Conservation (phyloP, 35 echinoderm and acorn worm species). For the Hemicentrotus pulcherrimus region DNA sequence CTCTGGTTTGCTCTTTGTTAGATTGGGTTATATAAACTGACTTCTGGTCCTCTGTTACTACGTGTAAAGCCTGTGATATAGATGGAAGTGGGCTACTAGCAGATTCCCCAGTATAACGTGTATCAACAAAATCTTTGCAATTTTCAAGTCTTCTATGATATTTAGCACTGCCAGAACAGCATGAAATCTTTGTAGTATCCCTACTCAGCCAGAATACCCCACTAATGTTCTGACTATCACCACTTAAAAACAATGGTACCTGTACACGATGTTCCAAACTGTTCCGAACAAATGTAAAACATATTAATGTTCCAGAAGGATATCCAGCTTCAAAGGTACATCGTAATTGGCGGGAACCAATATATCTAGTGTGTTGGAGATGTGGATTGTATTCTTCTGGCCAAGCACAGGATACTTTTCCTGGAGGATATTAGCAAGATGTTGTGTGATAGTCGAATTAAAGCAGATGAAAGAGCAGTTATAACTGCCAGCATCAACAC, state of each 20-base stretch:
- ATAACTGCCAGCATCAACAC: not conserved
- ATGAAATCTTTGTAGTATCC: not conserved
- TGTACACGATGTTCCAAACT: not conserved
- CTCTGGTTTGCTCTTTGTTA: not conserved
- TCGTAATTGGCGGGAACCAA: not conserved
- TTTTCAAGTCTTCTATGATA: not conserved
- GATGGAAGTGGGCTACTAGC: not conserved
- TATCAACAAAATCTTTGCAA: not conserved
- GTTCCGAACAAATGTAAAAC: not conserved
- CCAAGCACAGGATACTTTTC: not conserved
- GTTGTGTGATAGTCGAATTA: not conserved
- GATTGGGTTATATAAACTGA: not conserved
- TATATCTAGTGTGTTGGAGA: not conserved
- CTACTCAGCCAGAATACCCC: not conserved
- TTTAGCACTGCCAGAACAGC: not conserved
- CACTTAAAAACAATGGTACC: not conserved
- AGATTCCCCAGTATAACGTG: not conserved
- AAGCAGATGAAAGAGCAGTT: not conserved
- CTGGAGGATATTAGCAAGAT: not conserved
- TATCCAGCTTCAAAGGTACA: not conserved
- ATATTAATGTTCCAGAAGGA: not conserved
- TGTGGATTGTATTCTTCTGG: not conserved
- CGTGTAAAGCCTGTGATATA: not conserved
- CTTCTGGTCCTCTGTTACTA: not conserved
- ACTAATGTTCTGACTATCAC: not conserved